Base-by-base conservation (phyloP, 2,888 invertebrate species). In the Drepanosiphum platanoidis region DNA sequence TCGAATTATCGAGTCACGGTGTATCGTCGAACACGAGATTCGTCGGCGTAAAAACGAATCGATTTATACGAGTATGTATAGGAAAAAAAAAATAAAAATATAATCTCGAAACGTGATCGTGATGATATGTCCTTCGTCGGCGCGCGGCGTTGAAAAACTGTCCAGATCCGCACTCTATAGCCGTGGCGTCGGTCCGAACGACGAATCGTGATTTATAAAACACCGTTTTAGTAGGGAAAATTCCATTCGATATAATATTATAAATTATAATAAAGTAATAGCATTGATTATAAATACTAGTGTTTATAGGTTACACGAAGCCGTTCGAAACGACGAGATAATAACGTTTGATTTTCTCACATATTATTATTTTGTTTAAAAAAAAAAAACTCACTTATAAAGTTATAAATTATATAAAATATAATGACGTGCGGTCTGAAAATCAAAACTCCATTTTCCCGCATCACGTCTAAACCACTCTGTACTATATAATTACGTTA, bases 31-130 rank as follows among this genome's bases (percentile, higher is more conserved):
- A 71, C 39, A 81, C 81, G 61, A 9, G 7, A 58, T 81, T 71
- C 3, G 30, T 71, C 3, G 30, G 30, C 5, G 58, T 58, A 74
- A 79, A 81, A 81, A 58, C 13, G 22, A 71, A 81, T 81, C 46
- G 34, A 46, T 80, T 80, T 68, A 34, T 81, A 70, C 9, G 1
- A n/a, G n/a, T n/a, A n/a, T n/a, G n/a, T n/a, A n/a, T n/a, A n/a
- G n/a, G n/a, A n/a, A 22, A 39, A 64, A 78, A 68, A 70, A n/a
- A 22, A 39, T 42, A 78, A 68, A 70, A 70, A 71, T 13, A 61
- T 81, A 81, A 77, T 75, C 71, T 64, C 52, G 5, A 71, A 74
- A 86, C 72, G 79, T 86, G 74, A 86, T n/a, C n/a, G n/a, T n/a
- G n/a, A n/a, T n/a, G n/a, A n/a, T n/a, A n/a, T 80, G 42, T 74